phyloP scores from a whole-genome alignment of 2,797 vertebrate species.

The Mormyrops attenuatus region DNA sequence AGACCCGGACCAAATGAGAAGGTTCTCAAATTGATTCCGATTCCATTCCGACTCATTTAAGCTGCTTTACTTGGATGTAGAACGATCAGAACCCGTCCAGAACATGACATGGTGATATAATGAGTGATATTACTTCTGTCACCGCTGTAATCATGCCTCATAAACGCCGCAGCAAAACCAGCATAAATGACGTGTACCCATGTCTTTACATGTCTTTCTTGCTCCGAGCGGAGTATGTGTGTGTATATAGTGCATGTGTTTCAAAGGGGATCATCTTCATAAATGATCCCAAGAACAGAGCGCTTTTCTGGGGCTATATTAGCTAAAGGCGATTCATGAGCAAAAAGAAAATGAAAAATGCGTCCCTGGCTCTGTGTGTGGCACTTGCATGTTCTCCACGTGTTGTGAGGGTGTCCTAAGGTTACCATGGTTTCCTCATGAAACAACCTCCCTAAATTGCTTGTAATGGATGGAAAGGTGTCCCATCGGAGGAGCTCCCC shows the following conservation, averaged over 20 bases:
- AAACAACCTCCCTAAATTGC: neutral
- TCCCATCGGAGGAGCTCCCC: neutral
- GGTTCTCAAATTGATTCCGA: conserved; percentile 75
- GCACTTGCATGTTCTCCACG: neutral
- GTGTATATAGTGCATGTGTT: neutral
- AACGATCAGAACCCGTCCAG: conserved; percentile 69
- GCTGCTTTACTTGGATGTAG: conserved; percentile 70
- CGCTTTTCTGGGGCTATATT: neutral
- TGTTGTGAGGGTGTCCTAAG: neutral
- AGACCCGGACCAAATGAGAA: conserved; percentile 59
- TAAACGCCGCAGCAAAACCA: conserved; percentile 42
- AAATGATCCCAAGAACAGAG: neutral
- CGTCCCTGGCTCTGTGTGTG: neutral
- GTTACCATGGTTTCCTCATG: neutral
- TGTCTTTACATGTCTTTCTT: neutral
- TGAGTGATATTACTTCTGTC: conserved; percentile 65
- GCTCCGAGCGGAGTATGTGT: neutral
- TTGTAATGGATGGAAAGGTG: neutral
- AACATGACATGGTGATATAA: conserved; percentile 56
- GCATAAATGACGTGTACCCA: conserved; percentile 17
- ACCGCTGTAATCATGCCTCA: conserved; percentile 59
- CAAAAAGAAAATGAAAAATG: neutral
- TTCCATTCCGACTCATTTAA: conserved; percentile 77
- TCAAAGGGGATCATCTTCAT: neutral
- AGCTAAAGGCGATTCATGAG: neutral